Percentiles rank a stretch among this genome's conserved stretches.
Evolutionary conservation across 2,888 invertebrate species (phyloP).

Genomic region (Ornithoptera alexandrae): DNA sequence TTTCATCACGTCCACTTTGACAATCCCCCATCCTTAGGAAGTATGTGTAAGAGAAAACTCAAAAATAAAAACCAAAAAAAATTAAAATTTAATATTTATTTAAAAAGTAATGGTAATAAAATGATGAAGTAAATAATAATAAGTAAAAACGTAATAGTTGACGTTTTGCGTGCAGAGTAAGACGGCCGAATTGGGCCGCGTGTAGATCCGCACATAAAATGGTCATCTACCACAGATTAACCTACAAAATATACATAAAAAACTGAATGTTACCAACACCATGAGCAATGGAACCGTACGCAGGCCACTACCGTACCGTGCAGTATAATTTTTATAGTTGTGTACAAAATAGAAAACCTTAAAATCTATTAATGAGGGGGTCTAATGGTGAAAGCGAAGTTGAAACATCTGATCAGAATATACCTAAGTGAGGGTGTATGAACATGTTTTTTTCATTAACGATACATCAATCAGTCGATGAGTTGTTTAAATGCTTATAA

Average conservation of each 20-base stretch:
- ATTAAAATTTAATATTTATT: constrained; percentile 57
- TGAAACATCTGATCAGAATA: constrained; percentile 49
- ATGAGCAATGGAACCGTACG: constrained; percentile 57
- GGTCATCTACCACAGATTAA: constrained; percentile 28
- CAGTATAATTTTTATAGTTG: constrained; percentile 35
- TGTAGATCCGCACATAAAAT: constrained; percentile 46
- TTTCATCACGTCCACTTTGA: constrained; percentile 70
- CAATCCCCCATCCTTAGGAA: constrained; percentile 68
- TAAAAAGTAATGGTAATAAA: constrained; percentile 58
- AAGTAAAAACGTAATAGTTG: constrained; percentile 42
- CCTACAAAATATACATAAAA: constrained; percentile 26
- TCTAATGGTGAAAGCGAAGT: constrained; percentile 44
- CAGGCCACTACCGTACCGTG: constrained; percentile 61
- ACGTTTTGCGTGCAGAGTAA: constrained; percentile 47
- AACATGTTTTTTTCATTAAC: constrained; percentile 50
- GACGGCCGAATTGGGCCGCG: constrained; percentile 27
- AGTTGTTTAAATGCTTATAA: constrained; percentile 60
- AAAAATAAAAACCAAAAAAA: constrained; percentile 47
- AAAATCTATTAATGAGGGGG: constrained; percentile 42
- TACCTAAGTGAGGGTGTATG: constrained; percentile 43
- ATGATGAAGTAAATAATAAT: constrained; percentile 47
- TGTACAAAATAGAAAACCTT: constrained; percentile 39
- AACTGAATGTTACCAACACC: constrained; percentile 39
- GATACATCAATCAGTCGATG: constrained; percentile 61
- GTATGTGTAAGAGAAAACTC: constrained; percentile 48